phyloP scores from a whole-genome alignment of 1,140 invertebrate species.

The Tetraneura akinire region DNA sequence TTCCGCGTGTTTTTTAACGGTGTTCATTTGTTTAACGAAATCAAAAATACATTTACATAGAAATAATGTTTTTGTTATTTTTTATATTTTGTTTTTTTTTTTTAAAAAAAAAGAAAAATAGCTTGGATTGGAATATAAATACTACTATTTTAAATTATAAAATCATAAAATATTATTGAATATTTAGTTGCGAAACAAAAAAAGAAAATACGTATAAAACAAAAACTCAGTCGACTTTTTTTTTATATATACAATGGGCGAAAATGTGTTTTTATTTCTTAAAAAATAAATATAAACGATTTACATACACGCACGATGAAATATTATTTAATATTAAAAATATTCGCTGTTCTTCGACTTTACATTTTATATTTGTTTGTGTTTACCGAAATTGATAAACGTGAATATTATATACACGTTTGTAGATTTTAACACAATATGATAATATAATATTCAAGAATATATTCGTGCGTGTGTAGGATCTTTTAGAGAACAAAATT shows the following conservation, averaged over 20 bases:
- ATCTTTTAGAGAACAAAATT: no score
- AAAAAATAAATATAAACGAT: not conserved
- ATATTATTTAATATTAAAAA: no score
- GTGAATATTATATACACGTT: no score
- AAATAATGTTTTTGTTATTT: not conserved
- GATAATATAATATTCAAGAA: no score
- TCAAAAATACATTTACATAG: slow-evolving; percentile 16
- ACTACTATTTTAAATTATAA: not conserved
- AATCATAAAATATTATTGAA: not conserved
- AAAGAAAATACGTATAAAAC: not conserved
- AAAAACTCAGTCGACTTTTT: no score
- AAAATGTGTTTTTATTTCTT: no score
- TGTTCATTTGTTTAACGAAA: slow-evolving; percentile 19
- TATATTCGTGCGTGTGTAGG: not conserved
- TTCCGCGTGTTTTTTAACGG: not conserved
- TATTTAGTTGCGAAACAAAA: not conserved
- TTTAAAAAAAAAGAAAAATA: not conserved
- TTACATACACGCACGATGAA: not conserved
- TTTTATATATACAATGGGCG: no score
- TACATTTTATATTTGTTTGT: not conserved
- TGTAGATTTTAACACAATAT: no score
- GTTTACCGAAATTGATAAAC: not conserved
- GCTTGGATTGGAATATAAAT: slow-evolving; percentile 16
- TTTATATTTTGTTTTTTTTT: not conserved
- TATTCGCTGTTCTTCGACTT: not conserved